Evolutionary conservation across 2,797 vertebrate species (phyloP).

Genomic region (Aphelocoma californica): DNA sequence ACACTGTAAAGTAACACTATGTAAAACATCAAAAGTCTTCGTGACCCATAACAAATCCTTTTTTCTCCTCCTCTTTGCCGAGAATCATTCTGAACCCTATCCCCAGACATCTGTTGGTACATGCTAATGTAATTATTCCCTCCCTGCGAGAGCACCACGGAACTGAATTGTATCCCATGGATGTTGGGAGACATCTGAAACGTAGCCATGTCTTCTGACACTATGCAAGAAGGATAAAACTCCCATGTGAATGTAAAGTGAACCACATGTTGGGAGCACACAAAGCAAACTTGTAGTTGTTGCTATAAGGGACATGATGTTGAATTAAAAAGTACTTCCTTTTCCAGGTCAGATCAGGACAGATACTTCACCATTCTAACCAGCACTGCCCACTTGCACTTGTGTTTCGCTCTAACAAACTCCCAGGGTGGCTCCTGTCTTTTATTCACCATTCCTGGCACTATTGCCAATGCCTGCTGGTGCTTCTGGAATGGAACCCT

Average conservation of each 20-base stretch:
- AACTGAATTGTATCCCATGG: background rate
- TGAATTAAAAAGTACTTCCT: too few species aligned
- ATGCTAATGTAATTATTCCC: background rate
- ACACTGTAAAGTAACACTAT: background rate
- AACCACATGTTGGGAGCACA: background rate
- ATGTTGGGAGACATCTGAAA: background rate
- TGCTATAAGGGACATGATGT: too few species aligned
- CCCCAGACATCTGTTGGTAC: background rate
- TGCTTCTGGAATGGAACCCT: too few species aligned
- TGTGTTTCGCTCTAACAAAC: too few species aligned
- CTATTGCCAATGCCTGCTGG: too few species aligned
- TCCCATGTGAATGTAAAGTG: background rate
- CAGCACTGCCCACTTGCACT: too few species aligned
- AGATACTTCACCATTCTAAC: too few species aligned
- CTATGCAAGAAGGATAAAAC: background rate
- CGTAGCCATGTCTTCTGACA: background rate
- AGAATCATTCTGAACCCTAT: background rate
- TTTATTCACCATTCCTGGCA: too few species aligned
- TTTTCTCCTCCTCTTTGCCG: background rate
- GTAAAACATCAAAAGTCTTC: background rate
- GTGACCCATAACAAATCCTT: background rate
- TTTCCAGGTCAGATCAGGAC: too few species aligned
- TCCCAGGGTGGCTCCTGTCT: too few species aligned
- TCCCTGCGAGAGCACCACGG: background rate
- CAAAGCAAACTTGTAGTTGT: background rate